phyloP scores from a whole-genome alignment of 2,888 invertebrate genomes.

The Chirona hameri region DNA sequence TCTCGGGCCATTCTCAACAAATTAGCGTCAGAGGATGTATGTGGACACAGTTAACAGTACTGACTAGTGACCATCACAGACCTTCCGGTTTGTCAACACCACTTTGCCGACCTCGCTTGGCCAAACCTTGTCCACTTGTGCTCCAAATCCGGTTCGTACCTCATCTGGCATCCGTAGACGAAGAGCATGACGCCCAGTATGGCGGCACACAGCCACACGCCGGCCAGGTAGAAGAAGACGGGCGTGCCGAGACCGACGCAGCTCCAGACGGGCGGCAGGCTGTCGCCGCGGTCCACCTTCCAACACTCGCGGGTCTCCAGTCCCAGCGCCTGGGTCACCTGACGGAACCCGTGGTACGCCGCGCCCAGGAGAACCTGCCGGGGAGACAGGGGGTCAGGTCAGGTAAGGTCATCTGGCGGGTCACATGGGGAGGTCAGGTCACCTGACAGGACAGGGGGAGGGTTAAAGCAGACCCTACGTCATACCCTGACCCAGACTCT shows the following conservation, averaged over 20 bases:
- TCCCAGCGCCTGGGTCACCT: conserved; percentile 47
- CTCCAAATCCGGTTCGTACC: conserved; percentile 48
- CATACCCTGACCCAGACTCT: no score
- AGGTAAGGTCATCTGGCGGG: no score
- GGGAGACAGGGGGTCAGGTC: not conserved
- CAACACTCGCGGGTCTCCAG: conserved; percentile 51
- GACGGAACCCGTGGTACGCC: conserved; percentile 53
- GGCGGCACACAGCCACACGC: conserved; percentile 69
- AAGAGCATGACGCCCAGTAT: conserved; percentile 66
- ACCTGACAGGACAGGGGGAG: no score
- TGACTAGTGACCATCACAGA: no score
- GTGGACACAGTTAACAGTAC: no score
- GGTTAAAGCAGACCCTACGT: no score
- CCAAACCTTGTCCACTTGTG: no score
- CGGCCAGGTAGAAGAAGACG: conserved; percentile 74
- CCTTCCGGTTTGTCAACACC: no score
- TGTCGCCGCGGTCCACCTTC: conserved; percentile 61
- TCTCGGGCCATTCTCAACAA: no score
- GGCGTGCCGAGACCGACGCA: conserved; percentile 78
- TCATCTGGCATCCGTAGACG: conserved; percentile 62
- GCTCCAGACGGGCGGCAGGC: conserved; percentile 60
- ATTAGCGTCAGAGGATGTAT: no score
- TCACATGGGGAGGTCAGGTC: no score
- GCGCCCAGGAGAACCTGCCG: conserved; percentile 52
- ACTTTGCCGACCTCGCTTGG: no score